Percentiles rank a stretch among this genome's conserved stretches.
phyloP scores from a whole-genome alignment of 1,140 invertebrate species.

The Sycophaga agraensis region DNA sequence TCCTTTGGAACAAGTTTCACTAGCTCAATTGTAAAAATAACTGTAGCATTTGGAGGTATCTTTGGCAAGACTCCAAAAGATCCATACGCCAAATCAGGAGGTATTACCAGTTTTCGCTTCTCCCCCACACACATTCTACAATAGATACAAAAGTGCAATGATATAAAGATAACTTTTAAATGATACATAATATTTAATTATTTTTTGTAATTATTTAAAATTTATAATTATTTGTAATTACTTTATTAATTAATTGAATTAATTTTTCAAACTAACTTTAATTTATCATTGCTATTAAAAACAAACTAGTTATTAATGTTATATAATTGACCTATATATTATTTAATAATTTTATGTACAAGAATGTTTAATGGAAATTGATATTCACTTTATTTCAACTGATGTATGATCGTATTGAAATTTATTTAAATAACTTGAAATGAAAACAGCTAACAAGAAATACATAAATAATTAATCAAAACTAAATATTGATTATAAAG shows the following conservation, averaged over 20 bases:
- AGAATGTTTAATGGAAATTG: constrained; percentile 16
- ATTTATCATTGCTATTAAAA: too few species aligned
- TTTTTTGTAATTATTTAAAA: neutral
- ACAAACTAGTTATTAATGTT: constrained; percentile 6
- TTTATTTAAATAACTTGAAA: too few species aligned
- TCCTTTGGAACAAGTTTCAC: constrained; percentile 74
- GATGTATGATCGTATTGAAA: neutral
- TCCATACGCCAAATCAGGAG: constrained; percentile 82
- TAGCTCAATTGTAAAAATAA: constrained; percentile 83
- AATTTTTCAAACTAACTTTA: too few species aligned
- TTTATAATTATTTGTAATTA: neutral
- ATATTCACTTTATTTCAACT: constrained; percentile 14
- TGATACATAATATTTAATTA: neutral
- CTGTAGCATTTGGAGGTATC: constrained; percentile 76
- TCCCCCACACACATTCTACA: constrained; percentile 81
- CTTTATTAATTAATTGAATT: too few species aligned
- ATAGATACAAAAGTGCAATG: constrained; percentile 30
- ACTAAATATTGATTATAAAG: neutral
- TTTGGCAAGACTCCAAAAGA: constrained; percentile 74
- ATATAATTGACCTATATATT: neutral
- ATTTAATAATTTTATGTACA: constrained; percentile 13
- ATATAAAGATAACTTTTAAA: too few species aligned
- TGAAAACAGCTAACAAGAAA: too few species aligned
- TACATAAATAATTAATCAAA: too few species aligned
- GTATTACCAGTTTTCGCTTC: constrained; percentile 81